Conservation (phyloP, 2,797 vertebrate genomes). For the Momotus momota region DNA sequence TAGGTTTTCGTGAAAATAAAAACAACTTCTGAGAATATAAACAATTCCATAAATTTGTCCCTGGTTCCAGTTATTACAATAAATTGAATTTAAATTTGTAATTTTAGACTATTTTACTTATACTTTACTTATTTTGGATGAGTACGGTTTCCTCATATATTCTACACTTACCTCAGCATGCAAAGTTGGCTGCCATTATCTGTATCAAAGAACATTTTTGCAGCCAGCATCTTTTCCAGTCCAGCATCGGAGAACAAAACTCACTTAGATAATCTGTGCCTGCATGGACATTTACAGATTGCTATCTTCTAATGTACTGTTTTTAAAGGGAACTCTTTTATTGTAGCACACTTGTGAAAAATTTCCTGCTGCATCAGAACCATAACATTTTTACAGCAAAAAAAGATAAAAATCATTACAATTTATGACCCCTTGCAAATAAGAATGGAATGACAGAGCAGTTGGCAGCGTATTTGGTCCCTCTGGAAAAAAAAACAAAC, state of each 20-base stretch:
- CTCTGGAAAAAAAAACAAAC: neutral
- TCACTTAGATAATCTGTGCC: neutral
- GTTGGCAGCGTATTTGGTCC: neutral
- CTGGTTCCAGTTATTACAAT: neutral
- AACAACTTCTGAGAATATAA: neutral
- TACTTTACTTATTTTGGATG: neutral
- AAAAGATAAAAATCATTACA: neutral
- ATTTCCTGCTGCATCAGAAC: neutral
- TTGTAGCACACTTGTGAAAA: neutral
- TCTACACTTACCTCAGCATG: neutral
- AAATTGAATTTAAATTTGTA: neutral
- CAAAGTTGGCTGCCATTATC: neutral
- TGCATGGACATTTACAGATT: accelerated
- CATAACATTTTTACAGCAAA: neutral
- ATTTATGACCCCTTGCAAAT: neutral
- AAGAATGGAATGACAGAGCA: neutral
- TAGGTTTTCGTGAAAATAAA: neutral
- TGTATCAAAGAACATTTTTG: neutral
- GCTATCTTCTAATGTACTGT: neutral
- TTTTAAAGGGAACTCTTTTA: neutral
- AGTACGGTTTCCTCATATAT: neutral
- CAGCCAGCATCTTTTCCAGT: neutral
- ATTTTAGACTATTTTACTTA: neutral
- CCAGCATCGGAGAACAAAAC: neutral
- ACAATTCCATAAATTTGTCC: neutral